These are phyloP conservation scores for Crepidodera aurea DNA, from an alignment of 2,888 invertebrate genomes.

Conservation along the genomic window DNA sequence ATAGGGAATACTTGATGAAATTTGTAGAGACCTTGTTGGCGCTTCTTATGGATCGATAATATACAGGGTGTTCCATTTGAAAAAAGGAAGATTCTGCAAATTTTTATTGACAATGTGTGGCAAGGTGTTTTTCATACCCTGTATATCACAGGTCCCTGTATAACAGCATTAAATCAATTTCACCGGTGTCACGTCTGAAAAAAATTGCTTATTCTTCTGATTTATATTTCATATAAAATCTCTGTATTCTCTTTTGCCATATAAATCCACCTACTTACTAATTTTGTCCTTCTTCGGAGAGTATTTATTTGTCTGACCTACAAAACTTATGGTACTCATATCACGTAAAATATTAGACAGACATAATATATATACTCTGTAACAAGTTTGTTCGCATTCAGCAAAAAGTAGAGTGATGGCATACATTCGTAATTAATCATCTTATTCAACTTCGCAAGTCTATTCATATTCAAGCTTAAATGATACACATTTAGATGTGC, in stretches of 20 bases:
- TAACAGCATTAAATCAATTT: too few relatives aligned
- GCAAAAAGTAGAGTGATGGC: neutral
- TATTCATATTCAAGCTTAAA: too few relatives aligned
- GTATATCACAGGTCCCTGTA: too few relatives aligned
- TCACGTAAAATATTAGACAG: conserved; percentile 8
- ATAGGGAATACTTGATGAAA: too few relatives aligned
- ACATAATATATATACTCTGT: neutral
- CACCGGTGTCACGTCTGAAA: too few relatives aligned
- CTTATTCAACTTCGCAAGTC: neutral
- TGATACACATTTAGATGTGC: too few relatives aligned
- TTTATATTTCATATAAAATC: neutral
- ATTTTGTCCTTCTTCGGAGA: neutral
- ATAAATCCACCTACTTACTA: neutral
- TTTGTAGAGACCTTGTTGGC: too few relatives aligned
- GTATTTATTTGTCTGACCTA: neutral
- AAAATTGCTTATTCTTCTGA: neutral
- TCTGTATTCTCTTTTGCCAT: neutral
- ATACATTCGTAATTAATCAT: neutral
- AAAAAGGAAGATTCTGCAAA: too few relatives aligned
- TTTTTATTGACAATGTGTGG: too few relatives aligned
- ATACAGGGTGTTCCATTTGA: too few relatives aligned
- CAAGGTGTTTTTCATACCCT: too few relatives aligned
- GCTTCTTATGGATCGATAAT: too few relatives aligned
- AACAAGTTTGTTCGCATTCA: neutral
- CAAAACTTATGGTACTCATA: neutral